Evolutionary conservation across 2,113 vertebrate species (phyloP).

Genomic region (cat (Felis catus)): F.catus_Fca126_mat1.0 CM031417.1:126899501-126900000

Average conservation of each 20-base stretch:
- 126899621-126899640: background rate
- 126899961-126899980: background rate
- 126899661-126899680: background rate
- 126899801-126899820: slow-evolving; percentile 31
- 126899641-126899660: background rate
- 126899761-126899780: background rate
- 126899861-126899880: background rate
- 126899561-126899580: background rate
- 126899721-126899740: background rate
- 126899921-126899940: background rate
- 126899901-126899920: background rate
- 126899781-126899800: background rate
- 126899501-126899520: background rate
- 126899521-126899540: background rate
- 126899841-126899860: background rate
- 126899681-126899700: slow-evolving; percentile 7
- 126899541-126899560: background rate
- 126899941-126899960: background rate
- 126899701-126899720: background rate
- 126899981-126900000: background rate
- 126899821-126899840: background rate
- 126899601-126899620: background rate
- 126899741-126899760: background rate
- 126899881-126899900: background rate
- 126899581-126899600: background rate